A percentile compares a stretch with the other conserved stretches of the same genome.
phyloP scores from a whole-genome alignment of 1,140 invertebrate species.

The Ostrea denselamellosa region DNA sequence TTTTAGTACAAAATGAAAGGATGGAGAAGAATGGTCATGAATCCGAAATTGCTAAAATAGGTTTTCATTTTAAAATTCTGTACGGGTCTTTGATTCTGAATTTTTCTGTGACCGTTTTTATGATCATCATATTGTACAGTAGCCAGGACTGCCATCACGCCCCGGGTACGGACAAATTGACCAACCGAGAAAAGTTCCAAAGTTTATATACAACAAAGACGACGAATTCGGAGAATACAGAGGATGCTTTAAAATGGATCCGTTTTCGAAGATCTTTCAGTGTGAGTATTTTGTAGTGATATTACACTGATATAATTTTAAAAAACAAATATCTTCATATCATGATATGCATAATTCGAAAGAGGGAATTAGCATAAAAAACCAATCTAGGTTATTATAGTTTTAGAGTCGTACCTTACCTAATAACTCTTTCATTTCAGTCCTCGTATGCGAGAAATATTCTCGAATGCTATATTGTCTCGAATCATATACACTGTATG shows the following conservation, averaged over 20 bases:
- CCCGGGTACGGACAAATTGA: background rate
- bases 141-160: background rate
- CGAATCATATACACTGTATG: no score
- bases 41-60: background rate
- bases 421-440: no score
- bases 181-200: background rate
- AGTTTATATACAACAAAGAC: background rate
- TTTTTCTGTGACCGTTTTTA: conserved; percentile 7
- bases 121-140: background rate
- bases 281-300: background rate
- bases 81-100: background rate
- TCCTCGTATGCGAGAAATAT: no score
- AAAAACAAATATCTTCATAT: background rate
- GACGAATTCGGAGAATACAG: background rate
- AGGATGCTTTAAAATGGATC: background rate
- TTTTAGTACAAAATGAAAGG: background rate
- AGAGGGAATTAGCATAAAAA: no score
- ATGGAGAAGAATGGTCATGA: background rate
- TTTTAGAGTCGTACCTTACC: no score
- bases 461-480: no score
- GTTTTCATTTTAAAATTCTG: background rate
- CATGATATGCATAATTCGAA: no score
- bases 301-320: background rate
- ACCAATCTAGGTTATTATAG: no score
- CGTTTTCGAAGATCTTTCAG: background rate